Evolutionary conservation across 1,140 invertebrate genomes (phyloP), one percentile per base, ranked within the genome.

Genomic region (Micrasema minimum): DNA sequence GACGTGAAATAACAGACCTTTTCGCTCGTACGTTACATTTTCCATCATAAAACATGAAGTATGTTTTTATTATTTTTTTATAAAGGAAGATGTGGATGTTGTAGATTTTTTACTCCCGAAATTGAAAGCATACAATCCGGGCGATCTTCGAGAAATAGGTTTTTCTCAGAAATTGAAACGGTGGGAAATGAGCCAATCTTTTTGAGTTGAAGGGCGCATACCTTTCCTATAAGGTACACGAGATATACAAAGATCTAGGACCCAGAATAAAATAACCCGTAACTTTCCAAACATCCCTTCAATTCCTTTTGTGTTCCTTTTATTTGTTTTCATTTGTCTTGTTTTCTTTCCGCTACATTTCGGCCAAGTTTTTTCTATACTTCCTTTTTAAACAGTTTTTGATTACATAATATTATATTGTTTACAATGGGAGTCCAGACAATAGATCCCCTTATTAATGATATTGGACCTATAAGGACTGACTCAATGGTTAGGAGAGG

Each of bases 291-390:
- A 35, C 53, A 57, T 57, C 26, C 31, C 20, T 38, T 35, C 53
- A 35, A 37, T 37, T 57, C 16, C 31, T 14, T 57, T 57, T 57
- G 31, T 57, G n/a, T 57, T 57, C 18, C 53, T 31, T 20, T 51
- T 51, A 51, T 51, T 51, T 51, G 31, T 57, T 57, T 57, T 57
- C 31, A 57, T 37, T 57, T 38, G n/a, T 57, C 53, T 57, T 57
- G 53, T 57, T 57, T 57, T 18, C 11, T 51, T 51, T 51, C 50
- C 22, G n/a, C 26, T 51, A n/a, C 50, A 22, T 26, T 51, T 22
- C n/a, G 50, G 26, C 5, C 22, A 51, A 18, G 22, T 51, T n/a
- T 23, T 51, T 23, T 51, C 12, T 18, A 45, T 45, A 14, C 43
- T 45, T 45, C 18, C 43, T 45, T 16, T 14, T 14, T 45, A 45